A percentile compares a stretch with the other conserved stretches of the same genome.
Evolutionary conservation across 1,140 invertebrate genomes (phyloP).

Genomic region (Steinernema feltiae): DNA sequence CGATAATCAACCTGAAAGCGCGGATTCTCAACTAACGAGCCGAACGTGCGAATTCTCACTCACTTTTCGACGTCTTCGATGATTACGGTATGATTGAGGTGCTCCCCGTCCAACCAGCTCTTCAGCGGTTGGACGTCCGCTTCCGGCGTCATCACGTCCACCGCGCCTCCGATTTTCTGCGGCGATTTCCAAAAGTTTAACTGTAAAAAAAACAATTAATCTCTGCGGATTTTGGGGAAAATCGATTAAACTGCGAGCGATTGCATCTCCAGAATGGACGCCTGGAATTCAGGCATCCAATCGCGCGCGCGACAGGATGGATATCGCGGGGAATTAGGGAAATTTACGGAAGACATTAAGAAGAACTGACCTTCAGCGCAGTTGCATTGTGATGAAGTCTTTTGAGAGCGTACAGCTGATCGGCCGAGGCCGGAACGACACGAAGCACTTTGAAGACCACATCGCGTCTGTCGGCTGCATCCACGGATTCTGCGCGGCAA

Average conservation of each 20-base stretch:
- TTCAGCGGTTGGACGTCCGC: neutral
- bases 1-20: conserved; percentile 45
- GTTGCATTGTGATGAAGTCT: neutral
- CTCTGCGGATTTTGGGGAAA: neutral
- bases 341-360: neutral
- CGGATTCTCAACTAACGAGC: conserved; percentile 22
- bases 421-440: neutral
- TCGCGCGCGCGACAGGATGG: no score
- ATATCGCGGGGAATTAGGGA: neutral
- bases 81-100: neutral
- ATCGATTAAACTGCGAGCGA: no score
- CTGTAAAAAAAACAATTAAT: neutral
- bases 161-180: neutral
- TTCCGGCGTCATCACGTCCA: neutral
- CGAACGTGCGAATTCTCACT: conserved; percentile 7
- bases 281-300: no score
- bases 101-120: neutral
- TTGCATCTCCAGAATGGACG: neutral
- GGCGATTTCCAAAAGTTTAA: conserved; percentile 1
- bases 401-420: conserved; percentile 8
- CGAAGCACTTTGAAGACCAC: neutral
- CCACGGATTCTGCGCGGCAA: no score
- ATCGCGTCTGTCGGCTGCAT: no score
- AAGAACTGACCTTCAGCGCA: conserved; percentile 1
- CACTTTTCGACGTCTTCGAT: conserved; percentile 54